Evolutionary conservation across 2,888 invertebrate genomes (phyloP), one percentile per base, ranked within the genome.

Genomic region (Gastracanthus pulcherrimus): DNA sequence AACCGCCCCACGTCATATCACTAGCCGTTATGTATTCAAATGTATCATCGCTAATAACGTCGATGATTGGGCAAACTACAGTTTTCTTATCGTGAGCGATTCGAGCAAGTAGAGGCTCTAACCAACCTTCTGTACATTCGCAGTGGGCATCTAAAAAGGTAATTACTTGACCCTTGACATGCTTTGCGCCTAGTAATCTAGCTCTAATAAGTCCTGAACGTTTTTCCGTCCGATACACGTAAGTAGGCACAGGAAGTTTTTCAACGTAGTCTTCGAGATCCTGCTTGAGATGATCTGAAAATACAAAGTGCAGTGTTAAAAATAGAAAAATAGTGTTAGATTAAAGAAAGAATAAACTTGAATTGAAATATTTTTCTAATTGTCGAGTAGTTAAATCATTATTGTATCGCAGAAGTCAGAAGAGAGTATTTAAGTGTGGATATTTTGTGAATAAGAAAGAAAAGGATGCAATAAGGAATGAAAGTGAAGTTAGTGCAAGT

Each of bases 1-100:
- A 99, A 31, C 99, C 99, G 84, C 99, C 99, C 99, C 99, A 99
- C 0, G 99, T 99, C 95, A 98, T 98, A 91, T 99, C 99, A 1
- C 98, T 98, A 0, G 99, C 99, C 71, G 98, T 97, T 84, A 99
- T 98, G 93, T 99, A 99, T 92, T 99, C 99, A 92, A 99, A 99
- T 4, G 98, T 98, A 88, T 99, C 99, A 92, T 99, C 99, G 66
- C 98, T 98, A 89, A 99, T 99, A 80, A 99, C 98, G 92, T 99
- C 99, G 87, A 99, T 99, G 86, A 99, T 98, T 9, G 99, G 99
- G 92, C 99, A 98, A 4, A 98, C 99, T 64, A 99, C 98, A 0
- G 98, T 97, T 85, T 96, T 96, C 86, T 98, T 94, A 92, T 99
- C 97, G 90, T 97, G 95, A 6, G 97, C 97, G 86, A 99, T 98